Conservation (phyloP, 2,113 vertebrate species). For the Chauna torquata region DNA sequence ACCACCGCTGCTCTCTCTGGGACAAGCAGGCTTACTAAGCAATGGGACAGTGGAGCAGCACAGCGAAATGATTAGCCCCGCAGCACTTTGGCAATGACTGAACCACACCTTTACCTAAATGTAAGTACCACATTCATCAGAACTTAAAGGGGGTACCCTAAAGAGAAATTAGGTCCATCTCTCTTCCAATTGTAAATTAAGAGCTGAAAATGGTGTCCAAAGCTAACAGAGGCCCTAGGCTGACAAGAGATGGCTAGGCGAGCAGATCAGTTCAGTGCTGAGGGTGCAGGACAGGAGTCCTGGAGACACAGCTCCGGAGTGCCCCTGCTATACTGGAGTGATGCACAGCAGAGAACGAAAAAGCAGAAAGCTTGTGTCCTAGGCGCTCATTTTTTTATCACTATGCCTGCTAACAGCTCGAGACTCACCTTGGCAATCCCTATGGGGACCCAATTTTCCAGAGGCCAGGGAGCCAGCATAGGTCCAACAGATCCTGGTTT, state of each 20-base stretch:
- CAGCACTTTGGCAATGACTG: background rate
- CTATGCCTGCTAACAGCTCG: background rate
- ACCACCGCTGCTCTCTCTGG: background rate
- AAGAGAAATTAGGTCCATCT: background rate
- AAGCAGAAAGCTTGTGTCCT: background rate
- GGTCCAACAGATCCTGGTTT: background rate
- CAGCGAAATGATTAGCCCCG: background rate
- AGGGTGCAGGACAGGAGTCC: background rate
- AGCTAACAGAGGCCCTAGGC: background rate
- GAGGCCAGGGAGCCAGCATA: background rate
- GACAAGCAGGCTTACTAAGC: background rate
- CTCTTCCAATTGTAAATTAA: background rate
- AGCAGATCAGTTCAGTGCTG: background rate
- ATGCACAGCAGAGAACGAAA: background rate
- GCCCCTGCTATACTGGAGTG: background rate
- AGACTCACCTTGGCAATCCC: background rate
- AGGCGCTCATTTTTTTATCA: background rate
- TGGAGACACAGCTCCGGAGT: background rate
- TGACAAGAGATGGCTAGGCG: rapidly evolving
- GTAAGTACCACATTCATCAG: background rate
- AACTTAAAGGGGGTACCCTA: background rate
- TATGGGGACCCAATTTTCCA: background rate
- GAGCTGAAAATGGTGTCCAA: background rate
- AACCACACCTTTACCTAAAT: background rate
- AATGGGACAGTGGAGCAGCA: background rate